Base-by-base conservation (phyloP, 1,140 invertebrate species). In the Mizuhopecten yessoensis region DNA sequence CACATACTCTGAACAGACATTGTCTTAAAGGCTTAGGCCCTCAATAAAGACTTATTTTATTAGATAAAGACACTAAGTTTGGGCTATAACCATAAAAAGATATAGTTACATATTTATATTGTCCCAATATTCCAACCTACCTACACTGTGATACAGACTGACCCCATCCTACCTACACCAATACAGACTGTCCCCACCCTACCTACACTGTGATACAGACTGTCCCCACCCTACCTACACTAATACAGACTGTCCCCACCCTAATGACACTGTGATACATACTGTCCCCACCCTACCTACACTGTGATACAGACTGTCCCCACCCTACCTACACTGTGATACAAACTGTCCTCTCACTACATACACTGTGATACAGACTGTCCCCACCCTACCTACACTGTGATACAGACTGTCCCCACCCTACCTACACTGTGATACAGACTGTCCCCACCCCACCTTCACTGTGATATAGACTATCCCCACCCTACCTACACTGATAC, bases 241-340 rank as follows among this genome's bases (percentile, higher is more conserved):
- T 45, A 11, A 29, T 5, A 39, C 36, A 75, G 17, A 75, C 29
- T 75, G 57, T 75, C 57, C 57, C 57, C n/a, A 29, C 2, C n/a
- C 57, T 75, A 9, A 5, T n/a, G n/a, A 75, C 57, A 75, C 23
- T 75, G 23, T 75, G 36, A 57, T 17, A 57, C 2, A 75, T 0
- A 75, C 29, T 75, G 57, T 75, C 57, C n/a, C 57, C 57, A n/a
- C 5, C n/a, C 57, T 75, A 75, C n/a, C 57, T 75, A 75, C 57
- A n/a, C 23, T 75, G 23, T 75, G 23, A 15, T 17, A n/a, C 5
- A 75, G 20, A 75, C 29, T 75, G 57, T 75, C 57, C 57, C 57
- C 57, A 45, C 5, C n/a, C 57, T 75, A 75, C n/a, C 57, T 75
- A 29, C 57, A 75, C 57, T 45, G n/a, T 75, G 36, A 39, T 13